These are phyloP conservation scores for Montipora foliosa DNA, from an alignment of 64 coral and sea anemone species.

Conservation along the genomic window DNA sequence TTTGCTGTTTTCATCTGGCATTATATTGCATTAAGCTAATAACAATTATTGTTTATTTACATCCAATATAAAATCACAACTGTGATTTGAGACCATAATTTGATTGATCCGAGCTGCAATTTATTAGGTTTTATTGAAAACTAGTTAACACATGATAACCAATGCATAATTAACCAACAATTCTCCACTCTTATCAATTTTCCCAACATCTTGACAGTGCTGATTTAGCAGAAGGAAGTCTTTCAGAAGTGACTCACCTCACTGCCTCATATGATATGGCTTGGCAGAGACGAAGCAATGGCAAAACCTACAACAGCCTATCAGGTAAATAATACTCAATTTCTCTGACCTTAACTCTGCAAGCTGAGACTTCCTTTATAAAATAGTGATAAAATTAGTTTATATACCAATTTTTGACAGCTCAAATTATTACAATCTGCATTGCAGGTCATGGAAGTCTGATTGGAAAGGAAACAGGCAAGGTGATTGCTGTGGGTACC, in stretches of 20 bases:
- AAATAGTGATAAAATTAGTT: slow-evolving; percentile 1
- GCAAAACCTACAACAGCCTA: slow-evolving; percentile 25
- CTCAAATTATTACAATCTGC: neutral
- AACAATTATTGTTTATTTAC: neutral
- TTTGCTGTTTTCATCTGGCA: neutral
- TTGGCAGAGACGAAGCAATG: slow-evolving; percentile 28
- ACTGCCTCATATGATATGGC: neutral
- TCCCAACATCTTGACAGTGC: too few species aligned
- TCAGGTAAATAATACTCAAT: slow-evolving; percentile 4
- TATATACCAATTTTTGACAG: slow-evolving; percentile 2
- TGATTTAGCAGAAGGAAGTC: too few species aligned
- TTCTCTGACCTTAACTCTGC: neutral
- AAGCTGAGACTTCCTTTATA: neutral
- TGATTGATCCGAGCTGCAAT: slow-evolving; percentile 10
- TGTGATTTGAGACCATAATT: neutral
- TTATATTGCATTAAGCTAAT: too few species aligned
- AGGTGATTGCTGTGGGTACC: slow-evolving; percentile 25
- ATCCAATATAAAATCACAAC: neutral
- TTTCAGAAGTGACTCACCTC: too few species aligned
- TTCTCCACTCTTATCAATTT: neutral
- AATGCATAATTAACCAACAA: slow-evolving; percentile 11
- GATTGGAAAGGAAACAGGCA: slow-evolving; percentile 32
- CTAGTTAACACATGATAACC: neutral
- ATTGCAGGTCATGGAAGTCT: slow-evolving; percentile 26
- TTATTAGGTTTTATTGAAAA: neutral